Base-by-base conservation (phyloP, 2,113 vertebrate genomes). In the Anas platyrhynchos region DNA sequence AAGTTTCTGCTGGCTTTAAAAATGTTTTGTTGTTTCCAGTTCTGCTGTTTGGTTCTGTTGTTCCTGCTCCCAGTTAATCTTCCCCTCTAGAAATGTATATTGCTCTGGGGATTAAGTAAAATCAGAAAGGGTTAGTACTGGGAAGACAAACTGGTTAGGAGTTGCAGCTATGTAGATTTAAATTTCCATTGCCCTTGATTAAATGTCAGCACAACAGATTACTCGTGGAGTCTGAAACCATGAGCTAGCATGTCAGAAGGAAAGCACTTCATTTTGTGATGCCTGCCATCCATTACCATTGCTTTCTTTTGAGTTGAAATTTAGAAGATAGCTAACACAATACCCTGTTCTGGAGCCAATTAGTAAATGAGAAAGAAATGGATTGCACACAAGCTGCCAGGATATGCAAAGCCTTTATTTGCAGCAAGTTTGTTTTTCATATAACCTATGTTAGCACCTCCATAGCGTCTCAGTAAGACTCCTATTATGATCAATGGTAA, bases 171-270 rank as follows among this genome's bases (percentile, higher is more conserved):
- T 16, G 95, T 80, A 83, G 78, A 91, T 83, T 46, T 74, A 89
- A 87, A 81, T 16, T 92, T 76, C 52, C 43, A 72, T 43, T 77
- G 62, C 12, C 7, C 50, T 79, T 93, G 78, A 83, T 89, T 83
- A 94, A 92, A 77, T 50, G 75, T 72, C 87, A 95, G 46, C 62
- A 52, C 48, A 69, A 67, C 34, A 94, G 75, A 65, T 83, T 8
- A 0, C 23, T 84, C 82, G 52, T 7, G 31, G 26, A 15, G 31
- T 84, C n/a, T 52, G 50, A 55, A 72, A 73, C 71, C 46, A 41
- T 23, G 25, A 56, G 25, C 91, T 34, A 62, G 15, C 2, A 4
- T 32, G 26, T 55, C n/a, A 75, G 23, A 54, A 34, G 59, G 75
- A 86, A 88, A 72, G 29, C 7, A 8, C 27, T 71, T 85, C 32